Percentiles rank a stretch among this genome's conserved stretches.
phyloP scores from a whole-genome alignment of 1,140 invertebrate genomes.

The Drosophila eugracilis region DNA sequence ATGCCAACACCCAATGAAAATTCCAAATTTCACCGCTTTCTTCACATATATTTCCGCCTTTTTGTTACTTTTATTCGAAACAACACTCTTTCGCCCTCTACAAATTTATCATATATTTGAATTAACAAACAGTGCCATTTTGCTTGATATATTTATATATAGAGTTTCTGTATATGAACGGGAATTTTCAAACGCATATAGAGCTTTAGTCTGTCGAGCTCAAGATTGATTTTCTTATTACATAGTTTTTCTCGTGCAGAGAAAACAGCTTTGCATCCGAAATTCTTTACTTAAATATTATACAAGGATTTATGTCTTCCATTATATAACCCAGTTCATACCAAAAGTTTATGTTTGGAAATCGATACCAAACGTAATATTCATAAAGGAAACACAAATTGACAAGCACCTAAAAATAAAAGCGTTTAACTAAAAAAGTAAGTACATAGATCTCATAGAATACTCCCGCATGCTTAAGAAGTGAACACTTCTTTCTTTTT shows the following conservation, averaged over 20 bases:
- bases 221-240: constrained; percentile 13
- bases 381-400: neutral
- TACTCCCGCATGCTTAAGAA: no score
- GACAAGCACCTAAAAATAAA: no score
- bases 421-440: no score
- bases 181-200: no score
- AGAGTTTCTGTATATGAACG: constrained; percentile 4
- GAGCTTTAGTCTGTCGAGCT: constrained; percentile 54
- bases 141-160: constrained; percentile 33
- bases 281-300: constrained; percentile 25
- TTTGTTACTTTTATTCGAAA: constrained; percentile 61
- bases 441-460: no score
- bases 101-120: constrained; percentile 45
- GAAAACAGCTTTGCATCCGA: constrained; percentile 50
- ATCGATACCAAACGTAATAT: neutral
- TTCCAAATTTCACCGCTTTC: neutral
- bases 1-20: constrained; percentile 14
- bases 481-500: no score
- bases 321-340: constrained; percentile 8
- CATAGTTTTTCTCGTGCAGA: constrained; percentile 34
- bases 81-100: constrained; percentile 38
- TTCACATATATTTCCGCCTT: constrained; percentile 56
- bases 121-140: constrained; percentile 63
- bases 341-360: neutral
- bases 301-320: constrained; percentile 5